These are phyloP conservation scores for Pelobates fuscus DNA, from an alignment of 2,113 vertebrate species.

Conservation along the genomic window DNA sequence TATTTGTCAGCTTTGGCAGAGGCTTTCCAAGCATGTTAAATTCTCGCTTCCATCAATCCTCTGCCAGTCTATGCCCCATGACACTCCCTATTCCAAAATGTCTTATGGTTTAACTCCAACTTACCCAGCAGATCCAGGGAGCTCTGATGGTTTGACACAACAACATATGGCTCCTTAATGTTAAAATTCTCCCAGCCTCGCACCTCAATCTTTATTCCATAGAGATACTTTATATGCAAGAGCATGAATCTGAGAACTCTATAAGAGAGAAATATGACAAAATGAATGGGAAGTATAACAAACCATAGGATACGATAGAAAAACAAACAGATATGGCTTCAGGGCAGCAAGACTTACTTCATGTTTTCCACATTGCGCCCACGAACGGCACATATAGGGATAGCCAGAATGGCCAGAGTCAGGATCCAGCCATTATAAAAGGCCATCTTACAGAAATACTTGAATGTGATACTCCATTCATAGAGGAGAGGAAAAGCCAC, in stretches of 20 bases:
- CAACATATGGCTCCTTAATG: conserved; percentile 67
- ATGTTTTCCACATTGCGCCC: conserved; percentile 75
- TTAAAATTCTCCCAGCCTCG: conserved; percentile 67
- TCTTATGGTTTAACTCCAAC: too few species aligned
- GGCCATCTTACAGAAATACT: conserved; percentile 71
- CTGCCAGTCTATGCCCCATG: too few species aligned
- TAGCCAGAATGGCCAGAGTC: conserved; percentile 65
- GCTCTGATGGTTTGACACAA: conserved; percentile 79
- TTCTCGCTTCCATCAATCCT: too few species aligned
- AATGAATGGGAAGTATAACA: too few species aligned
- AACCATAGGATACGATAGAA: too few species aligned
- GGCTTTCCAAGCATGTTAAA: too few species aligned
- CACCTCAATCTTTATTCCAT: conserved; percentile 71
- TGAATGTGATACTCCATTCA: conserved; percentile 66
- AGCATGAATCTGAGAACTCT: conserved; percentile 69
- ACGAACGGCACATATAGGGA: conserved; percentile 64
- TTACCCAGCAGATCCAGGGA: conserved; percentile 74
- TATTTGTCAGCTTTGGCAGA: too few species aligned
- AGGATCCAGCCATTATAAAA: conserved; percentile 72
- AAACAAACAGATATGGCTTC: too few species aligned
- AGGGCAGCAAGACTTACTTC: conserved; percentile 61
- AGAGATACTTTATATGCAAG: conserved; percentile 71
- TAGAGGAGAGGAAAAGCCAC: conserved; percentile 63
- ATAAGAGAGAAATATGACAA: neutral
- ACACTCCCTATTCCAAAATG: too few species aligned